Evolutionary conservation across 1,140 invertebrate genomes (phyloP).

Genomic region (Drosophila eugracilis): DNA sequence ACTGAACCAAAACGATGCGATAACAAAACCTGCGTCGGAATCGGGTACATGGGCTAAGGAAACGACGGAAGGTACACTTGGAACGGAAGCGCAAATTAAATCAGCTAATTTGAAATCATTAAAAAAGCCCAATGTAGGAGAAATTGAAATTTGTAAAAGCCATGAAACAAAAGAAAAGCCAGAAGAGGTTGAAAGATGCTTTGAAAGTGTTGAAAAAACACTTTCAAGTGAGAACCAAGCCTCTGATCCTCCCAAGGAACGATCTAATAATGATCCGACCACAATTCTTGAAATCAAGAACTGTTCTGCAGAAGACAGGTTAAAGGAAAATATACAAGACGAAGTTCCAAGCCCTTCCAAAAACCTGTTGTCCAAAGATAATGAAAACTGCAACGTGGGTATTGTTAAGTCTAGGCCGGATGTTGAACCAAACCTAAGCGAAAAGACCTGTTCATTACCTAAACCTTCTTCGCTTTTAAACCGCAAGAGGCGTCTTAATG

Average conservation of each 20-base stretch:
- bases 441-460: neutral
- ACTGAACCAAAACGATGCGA: neutral
- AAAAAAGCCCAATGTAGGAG: neutral
- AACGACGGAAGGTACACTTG: neutral
- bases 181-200: neutral
- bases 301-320: neutral
- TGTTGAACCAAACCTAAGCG: neutral
- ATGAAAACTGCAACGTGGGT: neutral
- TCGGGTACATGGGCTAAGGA: neutral
- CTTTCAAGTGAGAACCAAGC: neutral
- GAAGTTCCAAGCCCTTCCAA: slow-evolving; percentile 38
- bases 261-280: neutral
- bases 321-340: slow-evolving; percentile 13
- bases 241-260: neutral
- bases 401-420: neutral
- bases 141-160: neutral
- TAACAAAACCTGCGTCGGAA: neutral
- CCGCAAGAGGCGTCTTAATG: slow-evolving; percentile 64
- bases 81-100: neutral
- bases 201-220: neutral
- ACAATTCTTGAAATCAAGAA: neutral
- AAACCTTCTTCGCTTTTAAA: slow-evolving; percentile 29
- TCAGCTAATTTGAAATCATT: neutral
- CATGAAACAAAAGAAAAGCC: neutral
- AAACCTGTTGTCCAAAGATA: neutral